Conservation (phyloP, 2,113 vertebrate genomes). For the Dasyurus viverrinus region DNA sequence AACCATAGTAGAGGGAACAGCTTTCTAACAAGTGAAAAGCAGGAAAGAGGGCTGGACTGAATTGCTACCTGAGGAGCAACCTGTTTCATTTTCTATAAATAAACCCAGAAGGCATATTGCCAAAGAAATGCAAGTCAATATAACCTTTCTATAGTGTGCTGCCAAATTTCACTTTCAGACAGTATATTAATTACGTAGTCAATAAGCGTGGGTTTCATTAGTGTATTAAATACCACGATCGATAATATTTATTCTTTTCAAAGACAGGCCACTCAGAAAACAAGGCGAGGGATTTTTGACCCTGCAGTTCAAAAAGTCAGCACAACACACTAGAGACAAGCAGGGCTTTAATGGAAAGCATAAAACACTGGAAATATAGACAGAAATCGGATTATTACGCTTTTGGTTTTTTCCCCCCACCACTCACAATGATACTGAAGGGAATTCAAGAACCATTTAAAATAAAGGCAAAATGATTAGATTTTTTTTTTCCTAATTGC, state of each 20-base stretch:
- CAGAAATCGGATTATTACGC: constrained; percentile 83
- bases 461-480: constrained; percentile 83
- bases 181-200: constrained; percentile 89
- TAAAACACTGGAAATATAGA: constrained; percentile 82
- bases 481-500: constrained; percentile 80
- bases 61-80: constrained; percentile 79
- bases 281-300: constrained; percentile 77
- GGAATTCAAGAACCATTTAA: constrained; percentile 81
- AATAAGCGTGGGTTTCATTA: constrained; percentile 87
- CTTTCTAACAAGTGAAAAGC: constrained; percentile 77
- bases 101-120: constrained; percentile 76
- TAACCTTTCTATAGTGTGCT: constrained; percentile 76
- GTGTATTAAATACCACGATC: constrained; percentile 87
- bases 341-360: constrained; percentile 82
- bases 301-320: constrained; percentile 81
- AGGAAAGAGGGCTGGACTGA: constrained; percentile 72
- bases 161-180: constrained; percentile 87
- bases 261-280: constrained; percentile 76
- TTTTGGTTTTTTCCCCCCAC: constrained; percentile 75
- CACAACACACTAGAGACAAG: constrained; percentile 70
- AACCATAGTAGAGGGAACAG: constrained; percentile 75
- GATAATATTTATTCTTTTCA: constrained; percentile 86
- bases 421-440: constrained; percentile 81
- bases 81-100: constrained; percentile 83
- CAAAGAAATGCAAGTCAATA: constrained; percentile 82